A percentile compares a stretch with the other conserved stretches of the same genome.
phyloP scores from a whole-genome alignment of 2,888 invertebrate species.

The Drosophila glabriapex region DNA sequence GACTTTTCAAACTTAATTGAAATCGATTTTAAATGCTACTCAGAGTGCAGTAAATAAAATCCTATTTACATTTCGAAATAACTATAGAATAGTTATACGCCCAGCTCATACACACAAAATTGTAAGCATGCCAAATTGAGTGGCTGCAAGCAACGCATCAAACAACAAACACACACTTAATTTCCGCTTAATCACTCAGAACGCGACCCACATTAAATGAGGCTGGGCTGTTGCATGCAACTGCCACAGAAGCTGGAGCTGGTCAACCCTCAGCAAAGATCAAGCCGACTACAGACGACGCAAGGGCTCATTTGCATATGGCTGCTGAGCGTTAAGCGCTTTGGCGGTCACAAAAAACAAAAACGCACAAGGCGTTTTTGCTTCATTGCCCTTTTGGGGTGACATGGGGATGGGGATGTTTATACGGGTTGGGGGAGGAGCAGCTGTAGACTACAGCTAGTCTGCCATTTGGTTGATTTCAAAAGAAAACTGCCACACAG shows the following conservation, averaged over 20 bases:
- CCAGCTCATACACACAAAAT: slow-evolving; percentile 29
- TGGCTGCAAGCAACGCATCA: slow-evolving; percentile 43
- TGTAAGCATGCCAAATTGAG: slow-evolving; percentile 63
- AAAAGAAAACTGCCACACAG: slow-evolving; percentile 53
- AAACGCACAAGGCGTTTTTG: slow-evolving; percentile 57
- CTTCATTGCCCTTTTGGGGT: slow-evolving; percentile 46
- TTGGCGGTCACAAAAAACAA: slow-evolving; percentile 66
- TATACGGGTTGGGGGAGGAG: not conserved
- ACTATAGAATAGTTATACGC: not conserved
- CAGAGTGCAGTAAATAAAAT: not conserved
- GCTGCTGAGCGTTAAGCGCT: slow-evolving; percentile 75
- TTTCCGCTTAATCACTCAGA: slow-evolving; percentile 77
- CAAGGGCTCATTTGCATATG: slow-evolving; percentile 82
- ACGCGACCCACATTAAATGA: slow-evolving; percentile 64
- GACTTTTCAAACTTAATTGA: not conserved
- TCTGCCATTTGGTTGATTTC: slow-evolving; percentile 48
- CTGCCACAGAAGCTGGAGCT: slow-evolving; percentile 44
- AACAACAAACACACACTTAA: slow-evolving; percentile 61
- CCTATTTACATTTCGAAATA: not conserved
- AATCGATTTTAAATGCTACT: not conserved
- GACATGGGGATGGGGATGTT: not conserved
- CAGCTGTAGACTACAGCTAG: slow-evolving; percentile 16
- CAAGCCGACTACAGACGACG: slow-evolving; percentile 58
- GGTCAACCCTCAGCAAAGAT: slow-evolving; percentile 29
- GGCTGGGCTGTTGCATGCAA: slow-evolving; percentile 26